Percentiles rank a stretch among this genome's conserved stretches.
phyloP scores from a whole-genome alignment of 1,140 invertebrate genomes.

The Eciton burchellii region DNA sequence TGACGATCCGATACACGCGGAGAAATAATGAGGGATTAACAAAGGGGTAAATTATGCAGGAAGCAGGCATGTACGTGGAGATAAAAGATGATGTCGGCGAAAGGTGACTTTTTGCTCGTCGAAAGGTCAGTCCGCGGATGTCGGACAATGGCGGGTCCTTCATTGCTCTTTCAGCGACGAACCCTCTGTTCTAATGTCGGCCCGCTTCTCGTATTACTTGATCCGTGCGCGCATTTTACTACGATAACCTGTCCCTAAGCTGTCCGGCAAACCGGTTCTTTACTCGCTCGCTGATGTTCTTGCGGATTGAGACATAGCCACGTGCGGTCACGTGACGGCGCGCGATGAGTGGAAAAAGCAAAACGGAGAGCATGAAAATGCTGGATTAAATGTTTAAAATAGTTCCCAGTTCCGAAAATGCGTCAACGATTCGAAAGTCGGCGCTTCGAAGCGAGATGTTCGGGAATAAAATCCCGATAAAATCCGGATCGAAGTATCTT shows the following conservation, averaged over 20 bases:
- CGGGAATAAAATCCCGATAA: constrained; percentile 74
- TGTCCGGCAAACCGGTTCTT: constrained; percentile 39
- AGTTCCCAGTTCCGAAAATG: too few species aligned
- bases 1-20: not conserved
- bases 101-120: constrained; percentile 58
- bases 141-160: constrained; percentile 63
- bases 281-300: constrained; percentile 62
- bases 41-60: constrained; percentile 2
- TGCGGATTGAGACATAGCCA: constrained; percentile 48
- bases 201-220: not conserved
- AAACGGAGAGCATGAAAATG: constrained; percentile 25
- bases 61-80: constrained; percentile 20
- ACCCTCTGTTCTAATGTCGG: constrained; percentile 23
- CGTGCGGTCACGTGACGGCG: constrained; percentile 33
- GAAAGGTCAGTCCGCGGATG: constrained; percentile 66
- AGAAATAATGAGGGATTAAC: not conserved
- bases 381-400: not conserved
- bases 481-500: constrained; percentile 71
- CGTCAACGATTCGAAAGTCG: constrained; percentile 4
- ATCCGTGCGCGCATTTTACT: not conserved
- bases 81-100: constrained; percentile 50
- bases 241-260: constrained; percentile 41
- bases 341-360: constrained; percentile 18
- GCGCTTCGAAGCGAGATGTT: constrained; percentile 66
- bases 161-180: constrained; percentile 60